These are phyloP conservation scores for Ricordea florida DNA, from an alignment of 92 coral and sea anemone species.

Conservation along the genomic window DNA sequence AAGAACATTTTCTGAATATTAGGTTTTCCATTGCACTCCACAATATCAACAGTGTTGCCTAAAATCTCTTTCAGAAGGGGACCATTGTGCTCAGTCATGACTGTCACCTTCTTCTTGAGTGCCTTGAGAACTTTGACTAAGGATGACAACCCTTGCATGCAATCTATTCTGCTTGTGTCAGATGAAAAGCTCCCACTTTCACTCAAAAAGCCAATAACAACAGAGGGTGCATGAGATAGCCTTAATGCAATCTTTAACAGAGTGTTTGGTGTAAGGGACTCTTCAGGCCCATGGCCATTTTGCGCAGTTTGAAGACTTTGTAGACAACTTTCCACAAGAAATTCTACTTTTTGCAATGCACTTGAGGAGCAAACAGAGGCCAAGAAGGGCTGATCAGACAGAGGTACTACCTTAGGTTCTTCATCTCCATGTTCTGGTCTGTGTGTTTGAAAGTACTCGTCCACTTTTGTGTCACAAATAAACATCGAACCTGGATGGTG, in stretches of 20 bases:
- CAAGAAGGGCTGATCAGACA: slow-evolving; percentile 64
- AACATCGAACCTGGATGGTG: slow-evolving; percentile 89
- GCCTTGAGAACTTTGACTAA: slow-evolving; percentile 82
- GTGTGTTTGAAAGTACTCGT: slow-evolving; percentile 61
- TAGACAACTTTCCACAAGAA: neutral
- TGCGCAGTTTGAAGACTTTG: slow-evolving; percentile 22
- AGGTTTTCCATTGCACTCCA: neutral
- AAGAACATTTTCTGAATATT: neutral
- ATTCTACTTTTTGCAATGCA: slow-evolving; percentile 45
- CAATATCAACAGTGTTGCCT: neutral
- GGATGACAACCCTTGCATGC: slow-evolving; percentile 66
- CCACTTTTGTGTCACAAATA: slow-evolving; percentile 71
- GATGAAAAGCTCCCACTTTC: slow-evolving; percentile 1
- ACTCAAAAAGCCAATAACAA: slow-evolving; percentile 70
- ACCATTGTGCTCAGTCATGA: slow-evolving; percentile 35
- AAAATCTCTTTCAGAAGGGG: neutral
- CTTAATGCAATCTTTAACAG: slow-evolving; percentile 70
- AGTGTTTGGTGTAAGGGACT: slow-evolving; percentile 38
- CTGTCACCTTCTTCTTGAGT: slow-evolving; percentile 66
- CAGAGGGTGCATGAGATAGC: slow-evolving; percentile 67
- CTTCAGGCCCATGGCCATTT: slow-evolving; percentile 17
- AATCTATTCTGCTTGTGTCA: slow-evolving; percentile 25
- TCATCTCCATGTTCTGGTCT: slow-evolving; percentile 74
- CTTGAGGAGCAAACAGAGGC: slow-evolving; percentile 76
- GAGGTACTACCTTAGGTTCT: slow-evolving; percentile 58